Conservation (phyloP, 2,888 invertebrate genomes). For the Argynnis bischoffii region DNA sequence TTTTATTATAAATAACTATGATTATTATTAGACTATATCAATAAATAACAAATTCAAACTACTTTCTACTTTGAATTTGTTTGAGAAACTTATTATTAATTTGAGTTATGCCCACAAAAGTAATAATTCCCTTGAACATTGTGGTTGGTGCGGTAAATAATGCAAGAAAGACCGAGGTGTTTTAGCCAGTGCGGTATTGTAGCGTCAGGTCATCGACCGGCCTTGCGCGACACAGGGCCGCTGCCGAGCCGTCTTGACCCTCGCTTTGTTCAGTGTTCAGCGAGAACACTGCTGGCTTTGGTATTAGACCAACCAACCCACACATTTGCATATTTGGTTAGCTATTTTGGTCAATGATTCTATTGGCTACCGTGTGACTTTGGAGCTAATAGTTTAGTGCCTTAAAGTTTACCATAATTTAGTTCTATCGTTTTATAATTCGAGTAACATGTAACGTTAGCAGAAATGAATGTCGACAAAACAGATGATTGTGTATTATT, state of each 20-base stretch:
- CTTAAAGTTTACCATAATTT: too few species aligned
- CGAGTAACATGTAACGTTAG: not conserved
- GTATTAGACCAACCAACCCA: constrained; percentile 44
- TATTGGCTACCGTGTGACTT: too few species aligned
- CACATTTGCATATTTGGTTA: constrained; percentile 45
- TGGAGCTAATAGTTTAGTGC: too few species aligned
- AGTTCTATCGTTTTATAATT: constrained; percentile 5
- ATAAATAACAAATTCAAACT: too few species aligned
- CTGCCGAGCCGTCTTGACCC: constrained; percentile 60
- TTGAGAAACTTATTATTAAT: too few species aligned
- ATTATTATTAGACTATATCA: too few species aligned
- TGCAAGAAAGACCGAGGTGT: constrained; percentile 55
- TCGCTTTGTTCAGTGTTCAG: constrained; percentile 61
- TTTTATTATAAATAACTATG: too few species aligned
- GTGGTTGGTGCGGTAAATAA: constrained; percentile 29
- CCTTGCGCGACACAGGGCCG: constrained; percentile 72
- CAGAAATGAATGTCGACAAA: constrained; percentile 5
- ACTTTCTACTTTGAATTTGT: too few species aligned
- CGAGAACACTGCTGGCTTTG: constrained; percentile 44
- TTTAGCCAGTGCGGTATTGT: constrained; percentile 49
- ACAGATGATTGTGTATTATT: constrained; percentile 21
- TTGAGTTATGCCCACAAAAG: not conserved
- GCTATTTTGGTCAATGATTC: constrained; percentile 14
- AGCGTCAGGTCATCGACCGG: constrained; percentile 75
- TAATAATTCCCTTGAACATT: not conserved